phyloP scores from a whole-genome alignment of 53 echinoderm and acorn worm species.

The Paracentrotus lividus region DNA sequence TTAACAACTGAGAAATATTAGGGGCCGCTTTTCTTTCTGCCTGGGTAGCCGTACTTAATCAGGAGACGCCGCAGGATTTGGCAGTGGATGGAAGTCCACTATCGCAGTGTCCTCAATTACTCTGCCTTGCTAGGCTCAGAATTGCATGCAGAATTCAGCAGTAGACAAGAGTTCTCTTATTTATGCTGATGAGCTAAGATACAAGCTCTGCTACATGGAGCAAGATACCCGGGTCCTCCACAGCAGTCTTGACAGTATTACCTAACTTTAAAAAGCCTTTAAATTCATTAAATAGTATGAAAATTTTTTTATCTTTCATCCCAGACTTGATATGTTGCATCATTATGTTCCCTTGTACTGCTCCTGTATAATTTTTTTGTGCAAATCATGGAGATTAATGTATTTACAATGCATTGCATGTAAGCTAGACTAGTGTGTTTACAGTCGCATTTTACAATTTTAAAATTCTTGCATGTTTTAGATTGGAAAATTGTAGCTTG shows the following conservation, averaged over 20 bases:
- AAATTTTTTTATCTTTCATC: background rate
- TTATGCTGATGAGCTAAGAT: background rate
- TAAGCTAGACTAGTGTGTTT: background rate
- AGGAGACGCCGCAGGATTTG: constrained; percentile 70
- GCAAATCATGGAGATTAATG: background rate
- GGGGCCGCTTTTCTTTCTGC: constrained; percentile 1
- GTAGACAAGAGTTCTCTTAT: constrained; percentile 28
- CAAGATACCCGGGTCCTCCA: background rate
- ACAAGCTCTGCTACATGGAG: constrained; percentile 8
- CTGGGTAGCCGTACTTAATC: constrained; percentile 36
- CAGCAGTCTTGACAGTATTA: background rate
- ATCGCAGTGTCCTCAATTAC: no score
- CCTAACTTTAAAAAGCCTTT: background rate
- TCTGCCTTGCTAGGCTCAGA: constrained; percentile 44
- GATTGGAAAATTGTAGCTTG: constrained; percentile 1
- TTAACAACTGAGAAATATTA: background rate
- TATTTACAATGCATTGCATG: background rate
- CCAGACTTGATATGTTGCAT: no score
- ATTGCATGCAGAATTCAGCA: constrained; percentile 40
- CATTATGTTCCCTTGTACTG: background rate
- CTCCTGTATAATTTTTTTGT: background rate
- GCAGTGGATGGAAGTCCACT: constrained; percentile 62
- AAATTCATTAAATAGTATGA: background rate
- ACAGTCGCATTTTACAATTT: background rate
- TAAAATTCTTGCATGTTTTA: background rate